Percentiles rank a stretch among this genome's conserved stretches.
These are phyloP conservation scores for Pterophyllum scalare DNA, from an alignment of 2,113 vertebrate genomes.

Conservation along the genomic window DNA sequence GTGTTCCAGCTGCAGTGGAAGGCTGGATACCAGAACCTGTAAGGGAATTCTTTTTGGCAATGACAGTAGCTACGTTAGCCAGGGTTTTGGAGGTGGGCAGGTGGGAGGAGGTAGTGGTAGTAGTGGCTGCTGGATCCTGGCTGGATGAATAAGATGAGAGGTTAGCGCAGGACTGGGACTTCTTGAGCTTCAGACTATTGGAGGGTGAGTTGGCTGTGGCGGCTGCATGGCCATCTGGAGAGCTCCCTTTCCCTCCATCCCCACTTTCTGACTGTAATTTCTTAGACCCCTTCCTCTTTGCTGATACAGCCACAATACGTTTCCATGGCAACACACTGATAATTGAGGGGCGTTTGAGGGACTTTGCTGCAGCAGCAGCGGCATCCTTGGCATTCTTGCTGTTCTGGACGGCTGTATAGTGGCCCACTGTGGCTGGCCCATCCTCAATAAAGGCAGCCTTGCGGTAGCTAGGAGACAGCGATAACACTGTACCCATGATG, in stretches of 20 bases:
- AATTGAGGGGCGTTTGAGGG: constrained; percentile 89
- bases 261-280: constrained; percentile 82
- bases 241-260: constrained; percentile 84
- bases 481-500: constrained; percentile 92
- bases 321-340: constrained; percentile 92
- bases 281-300: constrained; percentile 91
- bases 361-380: constrained; percentile 71
- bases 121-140: constrained; percentile 77
- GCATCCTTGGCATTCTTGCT: constrained; percentile 90
- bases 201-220: constrained; percentile 74
- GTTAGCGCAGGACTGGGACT: constrained; percentile 92
- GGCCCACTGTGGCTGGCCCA: constrained; percentile 86
- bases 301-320: constrained; percentile 90
- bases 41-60: constrained; percentile 80
- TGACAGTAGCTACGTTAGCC: constrained; percentile 76
- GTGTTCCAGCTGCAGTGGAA: constrained; percentile 83
- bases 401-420: constrained; percentile 91
- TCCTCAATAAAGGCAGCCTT: constrained; percentile 91
- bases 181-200: constrained; percentile 90
- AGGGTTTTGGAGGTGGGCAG: constrained; percentile 84
- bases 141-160: constrained; percentile 82
- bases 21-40: constrained; percentile 70
- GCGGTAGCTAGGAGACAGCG: constrained; percentile 91
- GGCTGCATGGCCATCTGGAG: constrained; percentile 67
- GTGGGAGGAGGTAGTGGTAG: constrained; percentile 75